Percentiles rank a stretch among this genome's conserved stretches.
Conservation (phyloP, 2,888 invertebrate genomes). For the Nysson spinosus region DNA sequence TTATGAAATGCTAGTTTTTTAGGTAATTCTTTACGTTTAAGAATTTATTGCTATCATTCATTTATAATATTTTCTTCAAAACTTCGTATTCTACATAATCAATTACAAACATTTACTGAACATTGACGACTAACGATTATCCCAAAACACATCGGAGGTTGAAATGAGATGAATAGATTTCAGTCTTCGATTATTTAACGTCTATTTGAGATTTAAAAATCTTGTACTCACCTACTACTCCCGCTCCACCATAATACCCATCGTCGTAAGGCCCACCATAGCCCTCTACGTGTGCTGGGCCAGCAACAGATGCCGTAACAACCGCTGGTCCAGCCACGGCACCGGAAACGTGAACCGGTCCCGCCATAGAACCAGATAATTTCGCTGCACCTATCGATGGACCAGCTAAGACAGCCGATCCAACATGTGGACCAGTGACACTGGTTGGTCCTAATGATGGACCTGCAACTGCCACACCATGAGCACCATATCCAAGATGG, state of each 20-base stretch:
- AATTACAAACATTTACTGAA: too few species aligned
- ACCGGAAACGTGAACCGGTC: slow-evolving; percentile 72
- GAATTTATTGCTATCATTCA: too few species aligned
- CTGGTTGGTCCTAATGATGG: slow-evolving; percentile 66
- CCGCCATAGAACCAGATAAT: slow-evolving; percentile 70
- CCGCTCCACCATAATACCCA: slow-evolving; percentile 49
- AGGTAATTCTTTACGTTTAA: too few species aligned
- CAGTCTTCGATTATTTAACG: too few species aligned
- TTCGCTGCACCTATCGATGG: slow-evolving; percentile 71
- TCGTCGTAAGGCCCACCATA: slow-evolving; percentile 55
- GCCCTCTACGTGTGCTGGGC: slow-evolving; percentile 72
- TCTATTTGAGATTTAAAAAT: not conserved
- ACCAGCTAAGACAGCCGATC: slow-evolving; percentile 66
- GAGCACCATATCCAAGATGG: slow-evolving; percentile 57
- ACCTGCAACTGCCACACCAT: slow-evolving; percentile 70
- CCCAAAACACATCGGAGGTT: too few species aligned
- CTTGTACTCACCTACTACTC: slow-evolving; percentile 19
- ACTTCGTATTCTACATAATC: too few species aligned
- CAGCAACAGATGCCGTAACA: slow-evolving; percentile 71
- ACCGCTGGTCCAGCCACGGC: slow-evolving; percentile 73
- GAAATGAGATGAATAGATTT: too few species aligned
- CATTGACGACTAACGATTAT: too few species aligned
- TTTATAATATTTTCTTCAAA: too few species aligned
- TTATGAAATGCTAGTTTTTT: too few species aligned
- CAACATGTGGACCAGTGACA: slow-evolving; percentile 70